Conservation (phyloP, 1,140 invertebrate species). For the Drosophila athabasca region DNA sequence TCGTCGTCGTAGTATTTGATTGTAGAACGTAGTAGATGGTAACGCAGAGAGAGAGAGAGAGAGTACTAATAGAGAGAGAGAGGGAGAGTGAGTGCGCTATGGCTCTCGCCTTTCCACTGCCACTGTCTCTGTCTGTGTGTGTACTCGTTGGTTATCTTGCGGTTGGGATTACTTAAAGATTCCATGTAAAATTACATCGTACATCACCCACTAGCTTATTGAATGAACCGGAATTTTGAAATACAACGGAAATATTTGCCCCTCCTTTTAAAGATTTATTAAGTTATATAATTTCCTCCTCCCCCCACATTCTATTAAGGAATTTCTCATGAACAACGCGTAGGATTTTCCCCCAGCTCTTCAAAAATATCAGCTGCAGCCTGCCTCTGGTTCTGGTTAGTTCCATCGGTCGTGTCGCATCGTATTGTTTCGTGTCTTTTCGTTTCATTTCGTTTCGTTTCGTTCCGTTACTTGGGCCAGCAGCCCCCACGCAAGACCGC, state of each 20-base stretch:
- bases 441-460: not conserved
- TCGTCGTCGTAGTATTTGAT: conserved; percentile 70
- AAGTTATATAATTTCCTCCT: no score
- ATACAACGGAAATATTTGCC: no score
- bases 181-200: no score
- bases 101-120: conserved; percentile 29
- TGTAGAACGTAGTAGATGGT: conserved; percentile 73
- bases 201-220: no score
- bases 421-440: conserved; percentile 1
- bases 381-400: not conserved
- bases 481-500: conserved; percentile 26
- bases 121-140: not conserved
- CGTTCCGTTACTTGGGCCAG: no score
- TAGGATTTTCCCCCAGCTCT: no score
- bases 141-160: no score
- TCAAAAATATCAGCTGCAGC: conserved; percentile 46
- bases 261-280: no score
- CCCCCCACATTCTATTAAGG: no score
- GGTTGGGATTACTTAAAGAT: no score
- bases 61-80: not conserved
- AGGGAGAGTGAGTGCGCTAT: conserved; percentile 7
- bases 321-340: no score
- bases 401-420: conserved; percentile 3
- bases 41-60: not conserved
- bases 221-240: no score